Evolutionary conservation across 2,797 vertebrate genomes (phyloP), one percentile per base, ranked within the genome.

Genomic region (Rhincodon typus): DNA sequence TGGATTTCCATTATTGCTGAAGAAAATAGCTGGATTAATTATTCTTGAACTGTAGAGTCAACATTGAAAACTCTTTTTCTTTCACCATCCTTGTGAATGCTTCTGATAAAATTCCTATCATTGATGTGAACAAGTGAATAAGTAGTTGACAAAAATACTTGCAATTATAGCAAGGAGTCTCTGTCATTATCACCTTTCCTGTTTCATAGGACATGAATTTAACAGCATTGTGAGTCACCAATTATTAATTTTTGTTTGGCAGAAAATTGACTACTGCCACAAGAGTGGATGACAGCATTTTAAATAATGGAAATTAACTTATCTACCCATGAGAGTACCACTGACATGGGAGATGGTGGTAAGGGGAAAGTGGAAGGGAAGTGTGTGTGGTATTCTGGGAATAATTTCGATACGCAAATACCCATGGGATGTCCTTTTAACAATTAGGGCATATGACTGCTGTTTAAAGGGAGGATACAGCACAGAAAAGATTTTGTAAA

Each of bases 241-340:
- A 97, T 96, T 96, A 96, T 97, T 97, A 97, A 97, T 97, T 98
- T 97, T 97, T 96, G 46, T 62, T 62, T 27, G 96, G 96, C 96
- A 96, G 96, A 96, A 98, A 98, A 98, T 97, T 98, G 98, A 98
- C 98, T 98, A 97, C 98, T 97, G 97, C 97, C 97, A 97, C 97
- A 96, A 96, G 97, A 97, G 97, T 97, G 97, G 97, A 98, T 97
- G 97, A 97, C 96, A 96, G 97, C 96, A 97, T 96, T 97, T 97
- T 96, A 96, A 97, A 97, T 97, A 96, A 97, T 96, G 97, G 97
- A 96, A 97, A 97, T 96, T 96, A 97, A 97, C 97, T 97, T 96
- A 97, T 97, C 97, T 97, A 96, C 96, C 96, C 97, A 96, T 96
- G 96, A 96, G 96, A 97, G 97, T 97, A 97, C 96, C 27, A 57